phyloP scores from a whole-genome alignment of 2,113 vertebrate species.

The Lates calcarifer region DNA sequence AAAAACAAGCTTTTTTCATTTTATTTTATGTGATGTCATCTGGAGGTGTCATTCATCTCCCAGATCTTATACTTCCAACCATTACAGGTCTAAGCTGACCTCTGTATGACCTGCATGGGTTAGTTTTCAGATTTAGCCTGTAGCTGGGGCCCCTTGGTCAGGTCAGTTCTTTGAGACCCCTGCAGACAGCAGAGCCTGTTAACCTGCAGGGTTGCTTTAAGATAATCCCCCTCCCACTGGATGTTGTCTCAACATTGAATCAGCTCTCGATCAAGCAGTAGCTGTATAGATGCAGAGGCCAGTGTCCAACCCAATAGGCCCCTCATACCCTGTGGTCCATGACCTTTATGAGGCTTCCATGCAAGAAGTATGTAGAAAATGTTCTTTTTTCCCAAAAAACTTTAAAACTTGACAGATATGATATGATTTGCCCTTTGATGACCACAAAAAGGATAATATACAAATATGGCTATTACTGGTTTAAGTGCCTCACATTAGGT shows the following conservation, averaged over 20 bases:
- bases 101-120: conserved; percentile 29
- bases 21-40: background rate
- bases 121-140: conserved; percentile 25
- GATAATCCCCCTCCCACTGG: conserved; percentile 34
- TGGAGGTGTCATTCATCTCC: background rate
- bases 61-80: too few species aligned
- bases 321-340: background rate
- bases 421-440: too few species aligned
- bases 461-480: too few species aligned
- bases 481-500: too few species aligned
- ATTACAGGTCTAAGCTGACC: background rate
- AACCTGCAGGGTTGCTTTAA: conserved; percentile 29
- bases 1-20: background rate
- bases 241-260: conserved; percentile 49
- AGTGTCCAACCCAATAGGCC: background rate
- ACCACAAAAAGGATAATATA: too few species aligned
- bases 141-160: conserved; percentile 34
- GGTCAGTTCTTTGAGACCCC: conserved; percentile 19
- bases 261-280: conserved; percentile 29
- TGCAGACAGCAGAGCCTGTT: conserved; percentile 37
- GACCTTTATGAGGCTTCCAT: background rate
- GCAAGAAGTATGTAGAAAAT: background rate
- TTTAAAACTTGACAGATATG: too few species aligned
- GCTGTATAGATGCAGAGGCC: background rate
- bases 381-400: background rate